A percentile compares a stretch with the other conserved stretches of the same genome.
phyloP scores from a whole-genome alignment of 1,140 invertebrate species.

The Rhagoletis pomonella region DNA sequence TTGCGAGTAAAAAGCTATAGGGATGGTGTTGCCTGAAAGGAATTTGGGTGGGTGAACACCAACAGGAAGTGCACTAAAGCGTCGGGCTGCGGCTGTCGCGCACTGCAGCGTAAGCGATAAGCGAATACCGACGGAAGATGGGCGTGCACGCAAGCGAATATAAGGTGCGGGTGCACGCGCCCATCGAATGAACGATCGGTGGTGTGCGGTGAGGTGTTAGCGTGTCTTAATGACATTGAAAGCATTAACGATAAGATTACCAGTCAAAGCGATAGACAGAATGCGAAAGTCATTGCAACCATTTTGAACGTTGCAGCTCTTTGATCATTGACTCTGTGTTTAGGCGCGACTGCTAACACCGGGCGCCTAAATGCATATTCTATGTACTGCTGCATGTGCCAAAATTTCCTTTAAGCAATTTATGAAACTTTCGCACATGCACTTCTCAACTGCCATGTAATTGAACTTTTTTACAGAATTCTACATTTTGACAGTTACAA shows the following conservation, averaged over 20 bases:
- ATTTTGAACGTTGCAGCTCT: neutral
- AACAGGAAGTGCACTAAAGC: constrained; percentile 16
- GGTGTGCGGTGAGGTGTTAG: constrained; percentile 8
- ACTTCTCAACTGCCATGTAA: too few species aligned
- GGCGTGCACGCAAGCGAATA: neutral
- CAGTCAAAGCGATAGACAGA: too few species aligned
- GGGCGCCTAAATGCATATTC: too few species aligned
- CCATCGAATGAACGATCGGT: neutral
- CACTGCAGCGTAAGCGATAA: constrained; percentile 44
- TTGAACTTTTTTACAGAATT: too few species aligned
- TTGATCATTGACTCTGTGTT: too few species aligned
- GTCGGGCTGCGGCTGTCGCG: neutral
- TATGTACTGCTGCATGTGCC: too few species aligned
- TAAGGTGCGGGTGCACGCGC: constrained; percentile 3
- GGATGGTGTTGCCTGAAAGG: neutral
- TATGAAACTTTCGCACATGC: too few species aligned
- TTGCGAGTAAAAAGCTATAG: neutral
- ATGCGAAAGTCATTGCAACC: neutral
- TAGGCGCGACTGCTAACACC: too few species aligned
- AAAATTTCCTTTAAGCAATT: too few species aligned
- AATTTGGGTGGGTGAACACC: constrained; percentile 2
- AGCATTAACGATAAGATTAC: neutral
- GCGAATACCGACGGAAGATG: neutral
- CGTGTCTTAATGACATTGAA: constrained; percentile 32
- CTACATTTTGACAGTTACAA: too few species aligned